Evolutionary conservation across 2,797 vertebrate genomes (phyloP), one percentile per base, ranked within the genome.

Genomic region (Nannoperca australis): DNA sequence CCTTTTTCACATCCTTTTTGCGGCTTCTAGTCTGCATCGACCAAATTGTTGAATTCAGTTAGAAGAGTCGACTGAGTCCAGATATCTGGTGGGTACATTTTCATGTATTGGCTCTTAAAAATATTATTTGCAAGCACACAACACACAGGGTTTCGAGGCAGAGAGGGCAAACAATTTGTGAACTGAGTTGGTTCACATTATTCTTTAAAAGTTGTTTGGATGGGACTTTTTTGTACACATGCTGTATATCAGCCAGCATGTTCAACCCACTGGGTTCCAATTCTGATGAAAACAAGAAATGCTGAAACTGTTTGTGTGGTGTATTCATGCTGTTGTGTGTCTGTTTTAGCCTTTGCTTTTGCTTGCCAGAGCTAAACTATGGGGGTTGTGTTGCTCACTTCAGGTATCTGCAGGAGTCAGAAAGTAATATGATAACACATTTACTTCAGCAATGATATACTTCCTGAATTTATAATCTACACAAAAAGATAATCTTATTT

Each of bases 161-260:
- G 51, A 67, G 59, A 84, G 75, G 82, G 70, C 82, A 78, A 87
- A 88, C 76, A 83, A 83, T 90, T 85, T 82, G 81, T 85, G 88
- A 89, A 81, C 82, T 60, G 69, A 83, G 73, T 56, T 78, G 73
- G 74, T 86, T 85, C 61, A 61, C 75, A 85, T 82, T 81, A 77
- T 74, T 59, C 78, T 85, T 79, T 82, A 74, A 88, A 86, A 62
- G 51, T 40, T 75, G 77, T 81, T 63, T 76, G 68, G 79, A 85
- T 80, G 78, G 75, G 84, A 87, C 40, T 79, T 56, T 71, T 75
- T 78, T 51, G 64, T 78, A 51, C 77, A 69, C 77, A 70, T 49
- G 36, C 45, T 82, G 75, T 63, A 47, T 74, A 83, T 77, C 64
- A 84, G 59, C 64, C 73, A 27, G 69, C 51, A 54, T 70, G 50